These are phyloP conservation scores for Sander lucioperca DNA, from an alignment of 2,113 vertebrate species.

Conservation along the genomic window DNA sequence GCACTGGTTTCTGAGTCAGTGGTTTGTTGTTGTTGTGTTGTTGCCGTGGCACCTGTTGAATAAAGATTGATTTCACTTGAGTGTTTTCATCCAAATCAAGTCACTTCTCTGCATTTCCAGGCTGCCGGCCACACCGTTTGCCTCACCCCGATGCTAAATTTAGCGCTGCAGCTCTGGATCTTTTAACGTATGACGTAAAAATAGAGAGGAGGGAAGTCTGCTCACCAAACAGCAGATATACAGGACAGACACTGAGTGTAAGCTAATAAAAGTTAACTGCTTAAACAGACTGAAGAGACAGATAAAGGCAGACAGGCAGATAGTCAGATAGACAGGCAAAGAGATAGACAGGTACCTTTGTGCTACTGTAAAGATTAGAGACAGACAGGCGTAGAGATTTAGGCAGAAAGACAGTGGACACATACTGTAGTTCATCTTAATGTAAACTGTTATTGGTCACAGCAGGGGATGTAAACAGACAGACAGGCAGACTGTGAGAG, in stretches of 20 bases:
- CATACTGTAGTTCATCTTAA: neutral
- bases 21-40: neutral
- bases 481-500: slow-evolving; percentile 1
- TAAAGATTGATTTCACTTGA: slow-evolving; percentile 33
- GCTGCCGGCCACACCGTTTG: neutral
- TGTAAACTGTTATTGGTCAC: neutral
- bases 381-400: neutral
- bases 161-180: slow-evolving; percentile 61
- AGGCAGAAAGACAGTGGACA: slow-evolving; percentile 9
- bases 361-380: neutral
- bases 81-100: slow-evolving; percentile 36
- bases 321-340: neutral
- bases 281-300: slow-evolving; percentile 15
- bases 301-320: neutral
- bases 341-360: neutral
- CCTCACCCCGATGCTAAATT: slow-evolving; percentile 61
- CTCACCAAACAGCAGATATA: slow-evolving; percentile 23
- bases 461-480: slow-evolving; percentile 19
- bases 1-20: neutral
- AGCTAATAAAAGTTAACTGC: slow-evolving; percentile 5
- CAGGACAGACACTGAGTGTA: neutral
- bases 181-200: slow-evolving; percentile 59
- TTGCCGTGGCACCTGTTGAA: slow-evolving; percentile 43
- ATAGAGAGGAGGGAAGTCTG: slow-evolving; percentile 63
- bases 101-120: slow-evolving; percentile 9